phyloP scores from a whole-genome alignment of 2,888 invertebrate species.

The Aspidapion aeneum region DNA sequence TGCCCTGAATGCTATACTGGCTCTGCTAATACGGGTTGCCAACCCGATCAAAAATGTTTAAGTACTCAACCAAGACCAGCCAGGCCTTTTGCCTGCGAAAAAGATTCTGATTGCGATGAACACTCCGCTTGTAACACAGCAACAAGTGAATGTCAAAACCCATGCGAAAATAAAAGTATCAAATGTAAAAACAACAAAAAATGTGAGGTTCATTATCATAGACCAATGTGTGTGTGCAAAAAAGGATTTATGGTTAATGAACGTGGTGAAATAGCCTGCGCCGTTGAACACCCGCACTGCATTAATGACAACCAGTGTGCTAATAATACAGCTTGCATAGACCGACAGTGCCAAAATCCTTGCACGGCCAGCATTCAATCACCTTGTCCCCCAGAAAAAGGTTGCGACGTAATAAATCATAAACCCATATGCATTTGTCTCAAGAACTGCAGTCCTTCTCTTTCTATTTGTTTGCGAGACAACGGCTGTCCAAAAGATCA shows the following conservation, averaged over 20 bases:
- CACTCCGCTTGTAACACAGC: constrained; percentile 68
- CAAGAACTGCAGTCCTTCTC: constrained; percentile 80
- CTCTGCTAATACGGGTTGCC: constrained; percentile 74
- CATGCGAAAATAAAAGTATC: constrained; percentile 65
- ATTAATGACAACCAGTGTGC: constrained; percentile 79
- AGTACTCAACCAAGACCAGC: constrained; percentile 58
- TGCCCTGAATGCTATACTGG: constrained; percentile 88
- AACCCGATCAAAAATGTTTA: constrained; percentile 75
- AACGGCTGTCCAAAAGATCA: constrained; percentile 81
- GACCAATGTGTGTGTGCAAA: constrained; percentile 84
- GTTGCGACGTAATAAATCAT: constrained; percentile 86
- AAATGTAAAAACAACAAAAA: constrained; percentile 79
- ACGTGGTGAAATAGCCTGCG: constrained; percentile 81
- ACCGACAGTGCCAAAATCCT: constrained; percentile 82
- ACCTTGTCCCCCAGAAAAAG: constrained; percentile 77
- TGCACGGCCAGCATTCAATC: constrained; percentile 64
- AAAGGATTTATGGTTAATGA: constrained; percentile 86
- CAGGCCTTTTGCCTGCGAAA: constrained; percentile 58
- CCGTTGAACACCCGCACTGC: constrained; percentile 76
- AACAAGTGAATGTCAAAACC: constrained; percentile 74
- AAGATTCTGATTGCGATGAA: constrained; percentile 69
- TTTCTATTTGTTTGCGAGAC: constrained; percentile 86
- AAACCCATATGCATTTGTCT: constrained; percentile 83
- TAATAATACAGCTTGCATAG: constrained; percentile 79
- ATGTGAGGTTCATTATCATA: constrained; percentile 83